Conservation (phyloP, 2,113 vertebrate species). For the Malurus elegans region DNA sequence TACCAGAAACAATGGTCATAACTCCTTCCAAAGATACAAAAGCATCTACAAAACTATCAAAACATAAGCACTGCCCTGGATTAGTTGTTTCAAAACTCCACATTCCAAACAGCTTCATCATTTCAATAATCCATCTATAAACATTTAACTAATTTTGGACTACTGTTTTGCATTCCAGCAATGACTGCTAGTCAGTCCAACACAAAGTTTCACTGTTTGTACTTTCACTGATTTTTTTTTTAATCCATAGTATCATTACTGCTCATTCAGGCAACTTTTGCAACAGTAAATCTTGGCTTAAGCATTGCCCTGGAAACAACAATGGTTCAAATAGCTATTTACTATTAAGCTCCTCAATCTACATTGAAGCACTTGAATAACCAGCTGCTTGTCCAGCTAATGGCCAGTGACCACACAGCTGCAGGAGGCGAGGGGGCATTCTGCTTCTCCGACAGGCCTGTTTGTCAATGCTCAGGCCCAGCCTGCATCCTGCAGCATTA, state of each 20-base stretch:
- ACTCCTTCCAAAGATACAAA: slow-evolving; percentile 45
- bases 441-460: neutral
- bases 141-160: slow-evolving; percentile 26
- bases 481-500: neutral
- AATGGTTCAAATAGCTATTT: neutral
- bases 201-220: neutral
- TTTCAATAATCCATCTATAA: slow-evolving; percentile 32
- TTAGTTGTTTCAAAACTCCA: slow-evolving; percentile 7
- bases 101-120: slow-evolving; percentile 45
- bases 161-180: slow-evolving; percentile 18
- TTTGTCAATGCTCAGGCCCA: neutral
- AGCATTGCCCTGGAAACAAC: neutral
- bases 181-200: neutral
- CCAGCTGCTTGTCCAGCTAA: neutral
- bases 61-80: slow-evolving; percentile 21
- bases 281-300: neutral
- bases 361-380: slow-evolving; percentile 15
- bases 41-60: slow-evolving; percentile 20
- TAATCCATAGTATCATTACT: neutral
- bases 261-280: neutral
- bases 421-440: neutral
- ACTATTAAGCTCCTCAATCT: neutral
- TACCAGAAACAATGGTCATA: slow-evolving; percentile 50
- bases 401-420: neutral
- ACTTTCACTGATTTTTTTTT: neutral